A percentile compares a stretch with the other conserved stretches of the same genome.
These are phyloP conservation scores for Gracilinanus agilis DNA, from an alignment of 2,113 vertebrate species.

Conservation along the genomic window DNA sequence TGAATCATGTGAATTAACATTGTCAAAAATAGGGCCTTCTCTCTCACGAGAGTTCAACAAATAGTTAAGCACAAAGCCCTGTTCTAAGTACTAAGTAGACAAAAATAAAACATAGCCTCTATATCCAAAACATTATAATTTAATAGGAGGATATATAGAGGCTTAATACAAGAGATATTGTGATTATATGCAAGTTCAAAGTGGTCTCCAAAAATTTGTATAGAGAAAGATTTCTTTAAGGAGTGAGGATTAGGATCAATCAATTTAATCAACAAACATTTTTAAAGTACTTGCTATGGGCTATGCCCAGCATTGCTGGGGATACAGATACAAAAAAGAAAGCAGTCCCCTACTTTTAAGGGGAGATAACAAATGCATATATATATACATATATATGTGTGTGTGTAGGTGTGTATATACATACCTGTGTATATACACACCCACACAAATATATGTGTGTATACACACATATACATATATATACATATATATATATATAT, in stretches of 20 bases:
- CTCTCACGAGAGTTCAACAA: too few relatives aligned
- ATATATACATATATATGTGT: background rate
- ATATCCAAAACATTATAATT: background rate
- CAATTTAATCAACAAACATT: background rate
- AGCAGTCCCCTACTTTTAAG: background rate
- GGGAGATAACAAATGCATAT: background rate
- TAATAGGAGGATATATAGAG: background rate
- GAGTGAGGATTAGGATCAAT: background rate
- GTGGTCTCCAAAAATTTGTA: background rate
- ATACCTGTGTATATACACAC: too few relatives aligned
- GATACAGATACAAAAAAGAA: background rate
- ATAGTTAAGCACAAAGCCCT: background rate
- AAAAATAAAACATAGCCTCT: background rate
- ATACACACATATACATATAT: too few relatives aligned
- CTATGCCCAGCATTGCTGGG: background rate
- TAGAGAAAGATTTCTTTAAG: background rate
- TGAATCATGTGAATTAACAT: fast-evolving
- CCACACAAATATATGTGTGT: too few relatives aligned
- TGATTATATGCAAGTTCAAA: background rate
- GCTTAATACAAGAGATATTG: background rate
- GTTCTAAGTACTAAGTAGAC: background rate
- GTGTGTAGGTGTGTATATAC: too few relatives aligned
- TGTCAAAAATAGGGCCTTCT: background rate
- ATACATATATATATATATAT: too few relatives aligned
- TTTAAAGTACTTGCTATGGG: background rate